Evolutionary conservation across 2,888 invertebrate genomes (phyloP).

Genomic region (Microctonus aethiopoides): DNA sequence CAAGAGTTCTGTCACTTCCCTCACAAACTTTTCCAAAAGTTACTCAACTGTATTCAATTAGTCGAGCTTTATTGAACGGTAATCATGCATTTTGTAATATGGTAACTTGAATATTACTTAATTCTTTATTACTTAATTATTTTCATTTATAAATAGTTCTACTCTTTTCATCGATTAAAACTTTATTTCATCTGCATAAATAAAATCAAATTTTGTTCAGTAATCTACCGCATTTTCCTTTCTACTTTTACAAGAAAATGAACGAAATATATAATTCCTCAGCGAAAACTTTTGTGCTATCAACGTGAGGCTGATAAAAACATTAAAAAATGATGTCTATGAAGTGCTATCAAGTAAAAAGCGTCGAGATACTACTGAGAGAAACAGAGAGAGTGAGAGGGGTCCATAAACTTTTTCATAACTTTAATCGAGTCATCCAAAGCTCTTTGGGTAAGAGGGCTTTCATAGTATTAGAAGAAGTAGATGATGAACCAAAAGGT

Average conservation of each 20-base stretch:
- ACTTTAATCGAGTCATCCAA: slow-evolving; percentile 52
- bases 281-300: background rate
- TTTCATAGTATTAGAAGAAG: background rate
- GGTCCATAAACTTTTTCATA: slow-evolving; percentile 51
- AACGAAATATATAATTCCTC: background rate
- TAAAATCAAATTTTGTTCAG: background rate
- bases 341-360: slow-evolving; percentile 18
- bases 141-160: background rate
- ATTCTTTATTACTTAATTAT: background rate
- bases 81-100: background rate
- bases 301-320: background rate
- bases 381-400: background rate
- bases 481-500: slow-evolving; percentile 3
- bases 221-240: background rate
- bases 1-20: background rate
- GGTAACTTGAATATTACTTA: background rate
- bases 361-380: slow-evolving; percentile 5
- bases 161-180: background rate
- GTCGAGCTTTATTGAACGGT: background rate
- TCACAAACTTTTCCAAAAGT: background rate
- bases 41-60: slow-evolving; percentile 4
- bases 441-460: slow-evolving; percentile 14
- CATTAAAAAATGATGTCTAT: background rate
- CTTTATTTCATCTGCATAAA: background rate
- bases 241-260: background rate